Conservation (phyloP, 2,797 vertebrate species). For the Varecia variegata region DNA sequence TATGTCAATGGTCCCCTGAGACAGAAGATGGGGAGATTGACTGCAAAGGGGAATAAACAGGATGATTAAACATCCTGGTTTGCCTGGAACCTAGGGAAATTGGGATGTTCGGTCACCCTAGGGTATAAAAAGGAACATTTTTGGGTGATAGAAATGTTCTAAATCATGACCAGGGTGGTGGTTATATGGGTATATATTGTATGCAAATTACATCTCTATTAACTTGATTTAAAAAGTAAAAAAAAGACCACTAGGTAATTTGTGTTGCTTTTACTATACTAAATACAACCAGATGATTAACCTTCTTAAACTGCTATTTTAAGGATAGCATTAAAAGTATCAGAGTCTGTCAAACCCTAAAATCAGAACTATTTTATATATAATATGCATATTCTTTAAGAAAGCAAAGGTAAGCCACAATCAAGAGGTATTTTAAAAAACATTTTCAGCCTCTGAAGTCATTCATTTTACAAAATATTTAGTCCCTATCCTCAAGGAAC, state of each 20-base stretch:
- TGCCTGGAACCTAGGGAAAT: neutral
- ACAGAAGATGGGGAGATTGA: neutral
- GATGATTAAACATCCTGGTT: neutral
- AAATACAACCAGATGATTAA: constrained; percentile 24
- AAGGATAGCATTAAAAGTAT: neutral
- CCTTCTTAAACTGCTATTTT: neutral
- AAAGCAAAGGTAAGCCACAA: constrained; percentile 7
- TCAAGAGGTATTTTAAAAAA: neutral
- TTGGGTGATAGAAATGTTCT: neutral
- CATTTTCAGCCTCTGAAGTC: neutral
- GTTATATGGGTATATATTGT: neutral
- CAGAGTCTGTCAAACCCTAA: constrained; percentile 28
- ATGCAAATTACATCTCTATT: neutral
- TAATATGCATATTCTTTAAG: neutral
- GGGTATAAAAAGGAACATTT: neutral
- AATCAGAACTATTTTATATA: constrained; percentile 3
- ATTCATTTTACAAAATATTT: constrained; percentile 15
- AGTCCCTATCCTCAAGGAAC: neutral
- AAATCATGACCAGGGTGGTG: neutral
- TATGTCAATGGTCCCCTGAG: neutral
- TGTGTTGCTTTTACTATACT: neutral
- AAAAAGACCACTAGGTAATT: neutral
- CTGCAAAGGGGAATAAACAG: neutral
- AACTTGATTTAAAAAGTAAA: constrained; percentile 17
- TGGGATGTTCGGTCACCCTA: neutral